phyloP scores from a whole-genome alignment of 2,888 invertebrate species.

The Lingula anatina region DNA sequence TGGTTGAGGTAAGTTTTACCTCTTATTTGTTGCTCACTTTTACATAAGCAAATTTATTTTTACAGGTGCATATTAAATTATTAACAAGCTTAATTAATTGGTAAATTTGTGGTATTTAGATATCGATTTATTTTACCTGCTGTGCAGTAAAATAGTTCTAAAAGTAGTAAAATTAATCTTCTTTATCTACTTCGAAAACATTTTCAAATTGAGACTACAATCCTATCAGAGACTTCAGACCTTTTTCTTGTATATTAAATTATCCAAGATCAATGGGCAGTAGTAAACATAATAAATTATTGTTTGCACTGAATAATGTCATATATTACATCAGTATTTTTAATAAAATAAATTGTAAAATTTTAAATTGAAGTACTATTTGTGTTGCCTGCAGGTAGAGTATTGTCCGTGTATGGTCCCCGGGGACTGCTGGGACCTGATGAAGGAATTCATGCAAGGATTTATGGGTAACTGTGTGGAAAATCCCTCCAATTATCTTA shows the following conservation, averaged over 20 bases:
- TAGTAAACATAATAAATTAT: no score
- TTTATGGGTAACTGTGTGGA: constrained; percentile 74
- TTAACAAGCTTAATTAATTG: neutral
- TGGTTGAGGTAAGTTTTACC: constrained; percentile 68
- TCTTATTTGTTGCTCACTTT: no score
- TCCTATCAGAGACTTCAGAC: neutral
- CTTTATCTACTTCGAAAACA: neutral
- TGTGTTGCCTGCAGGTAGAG: constrained; percentile 67
- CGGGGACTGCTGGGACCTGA: constrained; percentile 82
- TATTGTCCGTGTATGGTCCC: constrained; percentile 87
- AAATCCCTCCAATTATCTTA: constrained; percentile 62
- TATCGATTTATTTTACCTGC: neutral
- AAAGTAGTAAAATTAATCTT: neutral
- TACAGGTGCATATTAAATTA: neutral
- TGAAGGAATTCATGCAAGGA: constrained; percentile 87
- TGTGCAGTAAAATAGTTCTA: neutral
- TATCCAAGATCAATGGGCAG: no score
- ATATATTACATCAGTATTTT: no score
- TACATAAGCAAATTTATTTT: no score
- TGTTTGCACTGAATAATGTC: no score
- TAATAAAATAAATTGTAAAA: no score
- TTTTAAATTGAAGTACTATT: no score
- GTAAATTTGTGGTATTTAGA: neutral
- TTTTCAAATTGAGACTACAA: neutral
- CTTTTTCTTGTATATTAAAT: neutral